Base-by-base conservation (phyloP, 2,888 invertebrate genomes). In the Chydorus sphaericus region DNA sequence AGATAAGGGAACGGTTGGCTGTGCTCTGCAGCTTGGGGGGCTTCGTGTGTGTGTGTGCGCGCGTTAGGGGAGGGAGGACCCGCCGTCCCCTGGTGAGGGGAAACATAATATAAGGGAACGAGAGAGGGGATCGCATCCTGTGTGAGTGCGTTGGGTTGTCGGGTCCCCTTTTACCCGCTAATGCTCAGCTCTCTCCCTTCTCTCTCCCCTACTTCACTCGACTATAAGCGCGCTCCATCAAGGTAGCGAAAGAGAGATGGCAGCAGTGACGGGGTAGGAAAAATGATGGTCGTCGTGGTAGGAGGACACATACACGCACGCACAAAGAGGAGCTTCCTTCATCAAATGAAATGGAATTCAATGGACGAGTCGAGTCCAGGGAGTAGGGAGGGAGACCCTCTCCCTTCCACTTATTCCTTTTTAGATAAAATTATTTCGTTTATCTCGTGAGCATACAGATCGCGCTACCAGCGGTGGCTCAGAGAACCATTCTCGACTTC, bases 21-120 rank as follows among this genome's bases (percentile, higher is more conserved):
- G n/a, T n/a, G n/a, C n/a, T n/a, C n/a, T n/a, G 26, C 23, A 44
- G 44, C 44, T 44, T 44, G 44, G 44, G 44, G 44, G 44, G 44
- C 44, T 44, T 44, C 44, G 28, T 44, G 44, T 10, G 44, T 28
- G n/a, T 44, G 23, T 44, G 44, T 44, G 28, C 28, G 28, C 18
- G 18, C 20, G 11, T 11, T 44, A 44, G 33, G 14, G 33, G n/a
- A n/a, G n/a, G n/a, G n/a, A n/a, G n/a, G n/a, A n/a, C n/a, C n/a
- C n/a, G n/a, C n/a, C n/a, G n/a, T n/a, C n/a, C n/a, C n/a, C n/a
- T n/a, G n/a, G n/a, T n/a, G n/a, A n/a, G n/a, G n/a, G n/a, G n/a
- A n/a, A n/a, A n/a, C n/a, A n/a, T n/a, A n/a, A n/a, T n/a, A n/a
- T n/a, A n/a, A n/a, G n/a, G n/a, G n/a, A n/a, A n/a, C n/a, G n/a